phyloP scores from a whole-genome alignment of 1,140 invertebrate species.

The Bombus sylvicola region DNA sequence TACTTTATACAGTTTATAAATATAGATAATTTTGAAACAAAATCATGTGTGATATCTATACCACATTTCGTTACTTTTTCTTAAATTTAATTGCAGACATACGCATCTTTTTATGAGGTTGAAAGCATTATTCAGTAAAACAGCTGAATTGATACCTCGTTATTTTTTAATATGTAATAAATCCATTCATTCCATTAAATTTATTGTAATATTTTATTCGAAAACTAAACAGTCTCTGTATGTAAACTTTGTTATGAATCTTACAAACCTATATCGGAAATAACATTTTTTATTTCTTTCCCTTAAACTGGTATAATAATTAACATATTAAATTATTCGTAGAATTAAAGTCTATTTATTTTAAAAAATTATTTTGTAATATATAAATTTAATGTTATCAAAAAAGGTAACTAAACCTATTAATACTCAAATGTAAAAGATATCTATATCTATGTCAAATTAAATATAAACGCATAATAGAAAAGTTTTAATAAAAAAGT shows the following conservation, averaged over 20 bases:
- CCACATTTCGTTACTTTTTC: slow-evolving; percentile 4
- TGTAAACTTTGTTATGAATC: background rate
- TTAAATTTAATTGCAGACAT: slow-evolving; percentile 29
- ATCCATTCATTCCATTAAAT: slow-evolving; percentile 15
- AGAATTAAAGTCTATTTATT: background rate
- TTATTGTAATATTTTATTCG: slow-evolving; percentile 16
- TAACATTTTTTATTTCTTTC: background rate
- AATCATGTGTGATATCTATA: background rate
- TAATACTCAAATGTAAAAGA: background rate
- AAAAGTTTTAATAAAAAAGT: background rate
- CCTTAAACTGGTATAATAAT: background rate
- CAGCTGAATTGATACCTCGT: background rate
- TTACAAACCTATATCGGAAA: background rate
- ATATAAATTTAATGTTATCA: background rate
- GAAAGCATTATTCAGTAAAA: background rate
- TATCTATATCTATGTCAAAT: background rate
- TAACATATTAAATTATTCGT: background rate
- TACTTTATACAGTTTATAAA: slow-evolving; percentile 19
- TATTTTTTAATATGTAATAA: background rate
- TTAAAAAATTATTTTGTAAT: background rate
- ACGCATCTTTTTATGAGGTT: slow-evolving; percentile 8
- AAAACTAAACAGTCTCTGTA: slow-evolving; percentile 5
- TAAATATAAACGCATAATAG: slow-evolving; percentile 4
- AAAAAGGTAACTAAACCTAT: background rate
- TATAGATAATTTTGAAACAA: slow-evolving; percentile 17